Percentiles rank a stretch among this genome's conserved stretches.
phyloP scores from a whole-genome alignment of 1,140 invertebrate genomes.

The Drosophila neocordata region DNA sequence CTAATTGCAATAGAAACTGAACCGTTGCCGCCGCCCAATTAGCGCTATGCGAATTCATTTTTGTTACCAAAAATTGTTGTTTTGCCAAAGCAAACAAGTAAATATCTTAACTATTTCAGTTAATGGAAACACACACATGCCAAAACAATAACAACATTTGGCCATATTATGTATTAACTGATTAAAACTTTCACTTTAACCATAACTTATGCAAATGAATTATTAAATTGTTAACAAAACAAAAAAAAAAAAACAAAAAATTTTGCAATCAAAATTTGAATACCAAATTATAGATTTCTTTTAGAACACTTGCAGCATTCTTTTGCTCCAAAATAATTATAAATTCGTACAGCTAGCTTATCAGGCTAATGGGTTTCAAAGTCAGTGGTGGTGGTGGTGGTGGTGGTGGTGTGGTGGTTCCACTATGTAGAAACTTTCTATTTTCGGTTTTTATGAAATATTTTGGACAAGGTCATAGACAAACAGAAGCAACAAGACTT shows the following conservation, averaged over 20 bases:
- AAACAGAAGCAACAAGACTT: not conserved
- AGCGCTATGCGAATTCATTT: conserved; percentile 38
- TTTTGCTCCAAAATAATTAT: conserved; percentile 2
- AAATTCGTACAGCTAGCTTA: conserved; percentile 34
- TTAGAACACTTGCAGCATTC: too few species aligned
- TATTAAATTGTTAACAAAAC: too few species aligned
- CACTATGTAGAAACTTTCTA: conserved; percentile 48
- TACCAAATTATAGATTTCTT: not conserved
- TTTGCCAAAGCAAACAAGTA: conserved; percentile 32
- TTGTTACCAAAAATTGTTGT: not conserved
- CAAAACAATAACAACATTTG: too few species aligned
- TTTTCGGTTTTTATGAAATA: conserved; percentile 26
- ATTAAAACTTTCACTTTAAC: too few species aligned
- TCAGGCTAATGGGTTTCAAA: conserved; percentile 26
- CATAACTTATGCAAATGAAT: conserved; percentile 18
- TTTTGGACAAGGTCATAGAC: conserved; percentile 35
- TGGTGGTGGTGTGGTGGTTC: too few species aligned
- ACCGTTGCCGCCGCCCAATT: conserved; percentile 27
- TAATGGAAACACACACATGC: too few species aligned
- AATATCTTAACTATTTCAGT: conserved; percentile 26
- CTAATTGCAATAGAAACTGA: conserved; percentile 16
- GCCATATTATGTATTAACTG: too few species aligned
- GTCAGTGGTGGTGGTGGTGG: not conserved
- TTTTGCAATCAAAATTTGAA: not conserved
- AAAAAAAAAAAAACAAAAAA: conserved; percentile 34